Base-by-base conservation (phyloP, 2,113 vertebrate species). In the Dendrocopos noguchii region DNA sequence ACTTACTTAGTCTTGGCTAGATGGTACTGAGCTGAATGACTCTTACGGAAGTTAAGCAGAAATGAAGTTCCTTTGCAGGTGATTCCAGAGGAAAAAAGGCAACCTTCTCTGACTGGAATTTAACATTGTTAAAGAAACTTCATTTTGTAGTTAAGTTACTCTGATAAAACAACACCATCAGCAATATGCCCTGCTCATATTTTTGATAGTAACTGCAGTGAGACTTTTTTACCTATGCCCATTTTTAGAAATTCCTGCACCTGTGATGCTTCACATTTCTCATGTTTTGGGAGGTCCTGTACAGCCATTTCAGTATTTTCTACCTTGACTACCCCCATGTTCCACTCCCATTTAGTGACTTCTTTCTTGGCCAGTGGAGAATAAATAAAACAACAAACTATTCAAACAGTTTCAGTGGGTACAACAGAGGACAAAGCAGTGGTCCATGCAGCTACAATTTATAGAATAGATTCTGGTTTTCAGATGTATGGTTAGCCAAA, bases 391-490 rank as follows among this genome's bases (percentile, higher is more conserved):
- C 29, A 71, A 34, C 28, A 66, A 89, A 89, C 22, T 71, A 74
- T 78, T 82, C 47, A 29, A 84, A 67, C 60, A 74, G 61, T 60
- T 95, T 85, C 92, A 87, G 72, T 56, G 67, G 55, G 33, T 80
- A 74, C 36, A 71, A 52, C 36, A 91, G 53, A 91, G 75, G 77
- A 88, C n/a, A 77, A 92, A 93, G 82, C 1, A 11, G 75, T 74
- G 44, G 81, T 77, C 72, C 53, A 1, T 47, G 57, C 64, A 83
- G 60, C 72, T 65, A 7, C 75, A 44, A 67, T 68, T 72, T 80
- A 83, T 75, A 87, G 77, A 96, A 94, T 80, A 87, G 20, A 86
- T 75, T 92, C 72, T 85, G 78, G 20, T 65, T 90, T 93, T 94
- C 90, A 88, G 61, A 91, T 20, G 47, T 29, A 85, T 17, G 29